A percentile compares a stretch with the other conserved stretches of the same genome.
Conservation (phyloP, 2,113 vertebrate genomes). For the Harpagus bidentatus region DNA sequence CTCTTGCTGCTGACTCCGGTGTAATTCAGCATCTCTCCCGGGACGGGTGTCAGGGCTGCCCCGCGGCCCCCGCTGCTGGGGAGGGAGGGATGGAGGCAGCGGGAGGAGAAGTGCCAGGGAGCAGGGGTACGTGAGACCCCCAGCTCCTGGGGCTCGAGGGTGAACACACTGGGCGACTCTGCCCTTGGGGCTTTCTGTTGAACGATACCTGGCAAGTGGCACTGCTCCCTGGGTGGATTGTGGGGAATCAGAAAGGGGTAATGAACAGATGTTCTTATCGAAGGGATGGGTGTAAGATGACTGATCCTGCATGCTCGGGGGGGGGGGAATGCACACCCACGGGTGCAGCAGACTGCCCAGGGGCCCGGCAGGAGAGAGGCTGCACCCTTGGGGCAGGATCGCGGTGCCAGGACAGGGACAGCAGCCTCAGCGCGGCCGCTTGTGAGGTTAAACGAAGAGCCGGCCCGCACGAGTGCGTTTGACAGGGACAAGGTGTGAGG, state of each 20-base stretch:
- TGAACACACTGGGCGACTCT: neutral
- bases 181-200: neutral
- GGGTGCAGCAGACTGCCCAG: neutral
- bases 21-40: neutral
- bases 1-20: neutral
- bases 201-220: neutral
- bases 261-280: neutral
- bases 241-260: neutral
- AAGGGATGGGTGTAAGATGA: neutral
- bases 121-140: rapidly evolving
- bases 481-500: neutral
- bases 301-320: neutral
- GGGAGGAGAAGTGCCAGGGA: neutral
- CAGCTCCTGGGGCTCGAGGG: neutral
- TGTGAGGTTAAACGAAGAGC: neutral
- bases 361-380: neutral
- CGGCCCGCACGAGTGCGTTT: neutral
- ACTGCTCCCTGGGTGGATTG: neutral
- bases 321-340: no score
- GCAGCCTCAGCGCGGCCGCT: neutral
- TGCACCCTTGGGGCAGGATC: neutral
- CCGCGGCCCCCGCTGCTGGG: neutral
- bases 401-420: rapidly evolving
- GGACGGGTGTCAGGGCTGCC: neutral
- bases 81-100: neutral